Evolutionary conservation across 2,888 invertebrate species (phyloP).

Genomic region (Petrolisthes cinctipes): DNA sequence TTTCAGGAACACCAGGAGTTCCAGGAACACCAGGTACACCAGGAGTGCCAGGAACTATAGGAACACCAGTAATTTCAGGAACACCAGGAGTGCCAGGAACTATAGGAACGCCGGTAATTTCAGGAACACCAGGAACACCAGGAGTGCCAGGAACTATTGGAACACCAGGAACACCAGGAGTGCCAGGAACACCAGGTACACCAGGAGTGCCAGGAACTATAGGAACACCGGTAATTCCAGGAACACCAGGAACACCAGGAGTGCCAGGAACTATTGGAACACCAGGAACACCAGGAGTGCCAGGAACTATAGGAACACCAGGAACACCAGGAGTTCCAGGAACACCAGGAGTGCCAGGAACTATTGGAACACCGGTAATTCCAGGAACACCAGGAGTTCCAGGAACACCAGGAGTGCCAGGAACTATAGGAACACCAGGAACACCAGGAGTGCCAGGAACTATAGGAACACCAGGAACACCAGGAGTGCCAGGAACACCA

Average conservation of each 20-base stretch:
- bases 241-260: constrained; percentile 6
- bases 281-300: too few relatives aligned
- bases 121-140: background rate
- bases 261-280: too few relatives aligned
- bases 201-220: too few relatives aligned
- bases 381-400: background rate
- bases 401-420: constrained; percentile 24
- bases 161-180: background rate
- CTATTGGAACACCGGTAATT: background rate
- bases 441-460: background rate
- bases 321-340: background rate
- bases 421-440: background rate
- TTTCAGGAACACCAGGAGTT: too few relatives aligned
- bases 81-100: background rate
- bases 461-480: background rate
- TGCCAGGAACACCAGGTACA: too few relatives aligned
- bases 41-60: background rate
- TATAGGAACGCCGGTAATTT: background rate
- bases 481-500: background rate
- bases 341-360: constrained; percentile 10
- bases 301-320: background rate
- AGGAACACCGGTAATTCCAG: constrained; percentile 15
- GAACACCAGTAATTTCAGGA: constrained; percentile 15
- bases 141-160: background rate
- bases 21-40: too few relatives aligned